Base-by-base conservation (phyloP, 1,140 invertebrate genomes). In the Drosophila truncata region DNA sequence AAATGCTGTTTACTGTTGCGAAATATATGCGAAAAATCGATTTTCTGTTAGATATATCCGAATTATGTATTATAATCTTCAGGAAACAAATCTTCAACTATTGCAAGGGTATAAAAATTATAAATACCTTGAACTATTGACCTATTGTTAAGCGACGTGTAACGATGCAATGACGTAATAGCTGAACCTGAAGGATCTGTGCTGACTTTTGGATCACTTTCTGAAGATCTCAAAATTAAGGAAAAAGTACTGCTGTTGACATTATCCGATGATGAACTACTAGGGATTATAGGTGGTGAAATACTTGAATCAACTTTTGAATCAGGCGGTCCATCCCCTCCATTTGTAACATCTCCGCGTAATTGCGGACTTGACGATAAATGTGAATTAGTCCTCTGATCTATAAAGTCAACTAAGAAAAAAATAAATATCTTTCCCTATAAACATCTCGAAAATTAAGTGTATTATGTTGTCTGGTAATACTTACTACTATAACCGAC, bases 401-500 rank as follows among this genome's bases (percentile, higher is more conserved):
- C 92, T 49, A 91, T 82, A 63, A 93, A 92, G 33, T 92, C 91
- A 82, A 93, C 88, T 93, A 44, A 41, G 33, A 29, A 63, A 33
- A 11, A 6, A 42, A 35, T 23, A 20, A 55, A 41, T 35, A 18
- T 20, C 3, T 65, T 23, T 8, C 6, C 16, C 39, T 31, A 4
- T 39, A 9, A 33, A 23, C 7, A 31, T 20, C 20, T 57, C 18
- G 20, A 41, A 41, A 29, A 13, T 3, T 14, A 10, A 35, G 27
- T 6, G 7, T 20, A 20, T 11, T 23, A 44, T 31, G 2, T 1
- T 27, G n/a, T 47, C 9, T 25, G 1, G 18, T 9, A 5, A 39
- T 42, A 94, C 94, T 95, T 91, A 96, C 95, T 93, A 95, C 95
- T 95, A 82, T 95, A 96, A 47, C 94, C 93, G 14, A 94, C 94